phyloP scores from a whole-genome alignment of 2,113 vertebrate genomes.

The Pygoscelis adeliae region DNA sequence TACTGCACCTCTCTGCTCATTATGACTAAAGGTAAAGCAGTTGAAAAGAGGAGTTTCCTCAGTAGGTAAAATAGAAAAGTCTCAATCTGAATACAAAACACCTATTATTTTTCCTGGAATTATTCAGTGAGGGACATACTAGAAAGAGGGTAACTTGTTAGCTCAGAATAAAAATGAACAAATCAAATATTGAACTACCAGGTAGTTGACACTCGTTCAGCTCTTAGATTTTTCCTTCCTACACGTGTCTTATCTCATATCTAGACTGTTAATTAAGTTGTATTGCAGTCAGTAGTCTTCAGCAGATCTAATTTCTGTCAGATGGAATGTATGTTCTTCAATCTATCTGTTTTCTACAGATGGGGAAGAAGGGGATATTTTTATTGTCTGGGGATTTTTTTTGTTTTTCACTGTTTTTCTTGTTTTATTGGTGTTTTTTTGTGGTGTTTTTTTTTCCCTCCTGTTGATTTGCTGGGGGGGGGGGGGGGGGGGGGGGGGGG shows the following conservation, averaged over 20 bases:
- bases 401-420: not conserved
- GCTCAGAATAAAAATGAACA: constrained; percentile 16
- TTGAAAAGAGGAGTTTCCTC: not conserved
- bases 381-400: not conserved
- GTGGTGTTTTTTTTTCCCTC: not conserved
- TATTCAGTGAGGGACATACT: not conserved
- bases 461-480: not conserved
- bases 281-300: not conserved
- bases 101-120: not conserved
- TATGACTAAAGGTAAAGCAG: not conserved
- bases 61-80: not conserved
- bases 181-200: not conserved
- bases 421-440: not conserved
- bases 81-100: not conserved
- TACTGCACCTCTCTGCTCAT: not conserved
- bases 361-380: not conserved
- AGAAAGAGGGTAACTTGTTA: not conserved
- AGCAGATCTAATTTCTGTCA: not conserved
- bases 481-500: no score
- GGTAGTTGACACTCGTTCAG: not conserved
- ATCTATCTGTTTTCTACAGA: not conserved
- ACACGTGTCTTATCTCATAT: accelerated
- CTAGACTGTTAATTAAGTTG: not conserved
- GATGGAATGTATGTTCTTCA: not conserved
- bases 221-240: not conserved